phyloP scores from a whole-genome alignment of 2,888 invertebrate genomes.

The Lampropteryx suffumata region DNA sequence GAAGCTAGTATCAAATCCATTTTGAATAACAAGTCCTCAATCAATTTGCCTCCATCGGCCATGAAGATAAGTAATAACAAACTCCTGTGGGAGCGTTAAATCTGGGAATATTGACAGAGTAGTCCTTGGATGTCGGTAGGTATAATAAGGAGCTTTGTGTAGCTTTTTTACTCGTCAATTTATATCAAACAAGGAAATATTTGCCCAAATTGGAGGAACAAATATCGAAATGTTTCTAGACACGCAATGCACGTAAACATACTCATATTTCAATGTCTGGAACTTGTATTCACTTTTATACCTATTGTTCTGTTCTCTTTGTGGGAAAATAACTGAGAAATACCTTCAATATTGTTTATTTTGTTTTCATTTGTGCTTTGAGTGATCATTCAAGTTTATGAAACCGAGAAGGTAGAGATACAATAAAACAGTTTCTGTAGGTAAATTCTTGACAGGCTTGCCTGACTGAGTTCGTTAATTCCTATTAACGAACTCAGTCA shows the following conservation, averaged over 20 bases:
- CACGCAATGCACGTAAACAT: conserved; percentile 9
- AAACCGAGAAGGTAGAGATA: no score
- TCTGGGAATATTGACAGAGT: conserved; percentile 39
- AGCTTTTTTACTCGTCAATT: conserved; percentile 14
- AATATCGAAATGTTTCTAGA: conserved; percentile 7
- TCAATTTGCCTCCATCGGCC: conserved; percentile 23
- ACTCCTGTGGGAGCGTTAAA: conserved; percentile 38
- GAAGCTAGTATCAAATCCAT: not conserved
- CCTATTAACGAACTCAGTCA: no score
- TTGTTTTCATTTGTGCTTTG: no score
- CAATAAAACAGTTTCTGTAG: no score
- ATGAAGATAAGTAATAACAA: conserved; percentile 32
- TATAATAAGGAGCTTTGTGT: conserved; percentile 10
- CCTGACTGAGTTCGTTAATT: no score
- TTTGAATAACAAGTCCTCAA: conserved; percentile 10
- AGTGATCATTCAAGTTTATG: no score
- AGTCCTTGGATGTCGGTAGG: conserved; percentile 27
- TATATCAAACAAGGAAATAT: conserved; percentile 11
- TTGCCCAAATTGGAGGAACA: conserved; percentile 1
- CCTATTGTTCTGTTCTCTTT: no score
- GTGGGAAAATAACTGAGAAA: no score
- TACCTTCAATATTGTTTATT: no score
- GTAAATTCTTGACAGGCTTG: no score
- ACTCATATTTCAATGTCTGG: conserved; percentile 2
- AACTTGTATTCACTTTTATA: not conserved